Percentiles rank a stretch among this genome's conserved stretches.
phyloP scores from a whole-genome alignment of 2,888 invertebrate genomes.

The Standfussiana lucernea region DNA sequence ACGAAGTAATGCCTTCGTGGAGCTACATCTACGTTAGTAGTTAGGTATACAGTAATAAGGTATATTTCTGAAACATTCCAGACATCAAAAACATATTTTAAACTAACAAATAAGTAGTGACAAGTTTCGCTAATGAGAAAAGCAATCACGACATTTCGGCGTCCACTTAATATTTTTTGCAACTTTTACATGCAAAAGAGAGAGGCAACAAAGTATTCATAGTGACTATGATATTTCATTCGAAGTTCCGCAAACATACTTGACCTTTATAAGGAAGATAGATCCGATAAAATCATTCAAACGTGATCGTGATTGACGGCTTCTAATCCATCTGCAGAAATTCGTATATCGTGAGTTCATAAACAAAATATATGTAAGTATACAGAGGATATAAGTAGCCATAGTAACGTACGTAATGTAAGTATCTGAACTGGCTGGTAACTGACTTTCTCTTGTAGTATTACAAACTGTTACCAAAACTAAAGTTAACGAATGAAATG shows the following conservation, averaged over 20 bases:
- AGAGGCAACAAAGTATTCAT: slow-evolving; percentile 1
- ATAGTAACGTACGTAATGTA: neutral
- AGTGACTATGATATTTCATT: slow-evolving; percentile 1
- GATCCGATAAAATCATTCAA: slow-evolving; percentile 37
- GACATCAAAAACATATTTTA: slow-evolving; percentile 21
- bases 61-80: slow-evolving; percentile 2
- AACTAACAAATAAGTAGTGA: slow-evolving; percentile 11
- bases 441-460: neutral
- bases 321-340: slow-evolving; percentile 10
- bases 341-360: slow-evolving; percentile 13
- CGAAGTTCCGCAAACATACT: slow-evolving; percentile 21
- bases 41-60: neutral
- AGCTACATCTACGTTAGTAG: neutral
- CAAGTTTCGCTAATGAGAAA: slow-evolving; percentile 40
- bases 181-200: neutral
- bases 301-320: slow-evolving; percentile 42
- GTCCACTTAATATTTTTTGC: slow-evolving; percentile 3
- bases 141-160: slow-evolving; percentile 34
- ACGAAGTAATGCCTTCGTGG: slow-evolving; percentile 12
- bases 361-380: neutral
- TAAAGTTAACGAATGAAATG: slow-evolving; percentile 3
- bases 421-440: neutral
- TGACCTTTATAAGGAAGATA: slow-evolving; percentile 44
- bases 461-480: neutral
- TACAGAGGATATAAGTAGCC: neutral